Evolutionary conservation across 2,888 invertebrate genomes (phyloP), one percentile per base, ranked within the genome.

Genomic region (Eilema depressum): DNA sequence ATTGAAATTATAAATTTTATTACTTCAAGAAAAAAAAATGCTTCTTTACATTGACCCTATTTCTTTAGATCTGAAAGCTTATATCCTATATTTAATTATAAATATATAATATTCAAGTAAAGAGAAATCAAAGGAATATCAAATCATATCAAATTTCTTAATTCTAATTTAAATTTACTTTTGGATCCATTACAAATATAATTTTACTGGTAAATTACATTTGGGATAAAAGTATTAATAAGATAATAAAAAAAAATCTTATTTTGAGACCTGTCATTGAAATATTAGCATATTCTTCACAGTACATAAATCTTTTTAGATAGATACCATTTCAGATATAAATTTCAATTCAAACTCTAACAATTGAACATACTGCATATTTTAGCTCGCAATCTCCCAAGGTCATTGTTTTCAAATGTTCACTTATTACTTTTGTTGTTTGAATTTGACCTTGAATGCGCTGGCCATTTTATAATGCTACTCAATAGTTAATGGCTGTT

Each of bases 51-150:
- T 25, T 57, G 25, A 25, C 11, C 25, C 20, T 10, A 59, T 28
- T 14, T 4, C 0, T 59, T 25, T 59, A 59, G 59, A 59, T 59
- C 59, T 26, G 59, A 20, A 59, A 59, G 5, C 28, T 59, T 26
- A 59, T 26, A 59, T 28, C 5, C 28, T 59, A 57, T 0, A 25
- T 25, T 17, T 59, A 28, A 26, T 26, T 26, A 59, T n/a, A n/a
- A n/a, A n/a, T n/a, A n/a, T n/a, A n/a, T 59, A 59, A 59, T 59
- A 59, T 59, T 59, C 26, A 59, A 59, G 59, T 59, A 53, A 53
- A 53, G 59, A 59, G 59, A 59, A 59, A 59, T 17, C 25, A 28
- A 28, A 59, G 26, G 14, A 26, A 57, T 23, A 25, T 25, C 7
- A 59, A 59, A 59, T 59, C 1, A 47, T 26, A 59, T 26, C 10